Evolutionary conservation across 2,797 vertebrate species (phyloP).

Genomic region (Eospalax fontanierii): DNA sequence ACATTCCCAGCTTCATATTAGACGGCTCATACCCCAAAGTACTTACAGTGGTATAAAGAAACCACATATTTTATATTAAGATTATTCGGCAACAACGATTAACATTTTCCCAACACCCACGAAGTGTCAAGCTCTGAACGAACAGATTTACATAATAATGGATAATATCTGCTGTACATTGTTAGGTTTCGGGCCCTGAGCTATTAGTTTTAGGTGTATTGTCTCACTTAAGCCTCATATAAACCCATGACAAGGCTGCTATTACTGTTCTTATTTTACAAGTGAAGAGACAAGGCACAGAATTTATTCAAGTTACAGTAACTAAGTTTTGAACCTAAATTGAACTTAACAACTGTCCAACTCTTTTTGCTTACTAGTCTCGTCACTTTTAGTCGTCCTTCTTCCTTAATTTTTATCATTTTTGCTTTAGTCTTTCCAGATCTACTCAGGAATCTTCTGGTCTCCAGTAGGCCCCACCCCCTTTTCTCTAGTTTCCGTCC

Average conservation of each 20-base stretch:
- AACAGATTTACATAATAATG: conserved; percentile 66
- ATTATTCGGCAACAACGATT: conserved; percentile 36
- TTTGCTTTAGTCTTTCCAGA: background rate
- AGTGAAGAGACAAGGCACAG: background rate
- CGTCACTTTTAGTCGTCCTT: background rate
- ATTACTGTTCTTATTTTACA: conserved; percentile 20
- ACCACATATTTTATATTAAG: conserved; percentile 40
- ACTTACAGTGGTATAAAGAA: conserved; percentile 30
- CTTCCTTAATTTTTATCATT: background rate
- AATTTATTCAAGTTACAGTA: background rate
- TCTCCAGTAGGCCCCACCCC: too few relatives aligned
- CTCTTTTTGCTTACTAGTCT: background rate
- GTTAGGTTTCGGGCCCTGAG: background rate
- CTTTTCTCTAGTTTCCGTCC: background rate
- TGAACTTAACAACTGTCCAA: background rate
- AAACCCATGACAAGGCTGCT: background rate
- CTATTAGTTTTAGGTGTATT: conserved; percentile 1
- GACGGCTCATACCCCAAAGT: background rate
- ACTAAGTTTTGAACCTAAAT: background rate
- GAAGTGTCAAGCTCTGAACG: background rate
- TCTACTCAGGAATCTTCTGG: accelerated
- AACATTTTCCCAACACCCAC: conserved; percentile 51
- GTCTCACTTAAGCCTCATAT: conserved; percentile 12
- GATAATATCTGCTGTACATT: conserved; percentile 11
- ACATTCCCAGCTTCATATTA: conserved; percentile 20